Conservation (phyloP, 2,113 vertebrate genomes). For the Phoxinus phoxinus region DNA sequence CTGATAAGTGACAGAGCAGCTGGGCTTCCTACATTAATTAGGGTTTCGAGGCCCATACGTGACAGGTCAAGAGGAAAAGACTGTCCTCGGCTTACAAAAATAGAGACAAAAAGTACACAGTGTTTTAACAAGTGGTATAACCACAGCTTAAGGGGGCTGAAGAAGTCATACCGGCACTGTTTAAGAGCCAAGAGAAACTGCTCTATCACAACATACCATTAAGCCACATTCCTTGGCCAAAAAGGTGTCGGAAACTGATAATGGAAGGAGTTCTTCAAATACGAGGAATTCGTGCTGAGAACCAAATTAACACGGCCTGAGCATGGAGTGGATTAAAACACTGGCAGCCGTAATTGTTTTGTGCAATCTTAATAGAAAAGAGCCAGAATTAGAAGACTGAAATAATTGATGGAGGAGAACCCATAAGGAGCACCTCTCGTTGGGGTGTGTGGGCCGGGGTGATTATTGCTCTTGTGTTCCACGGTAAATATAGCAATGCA, state of each 20-base stretch:
- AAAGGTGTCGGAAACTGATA: slow-evolving; percentile 45
- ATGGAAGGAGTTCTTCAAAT: slow-evolving; percentile 8
- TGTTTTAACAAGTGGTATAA: slow-evolving; percentile 3
- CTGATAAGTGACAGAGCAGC: slow-evolving; percentile 15
- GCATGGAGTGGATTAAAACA: slow-evolving; percentile 24
- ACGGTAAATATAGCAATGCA: slow-evolving; percentile 13
- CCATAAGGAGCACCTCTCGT: background rate
- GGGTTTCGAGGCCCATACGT: background rate
- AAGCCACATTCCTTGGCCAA: background rate
- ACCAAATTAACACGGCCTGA: slow-evolving; percentile 29
- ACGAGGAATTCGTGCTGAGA: slow-evolving; percentile 6
- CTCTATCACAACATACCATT: slow-evolving; percentile 40
- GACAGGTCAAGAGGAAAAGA: slow-evolving; percentile 21
- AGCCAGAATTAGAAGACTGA: background rate
- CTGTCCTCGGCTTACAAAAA: background rate
- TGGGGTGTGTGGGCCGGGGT: background rate
- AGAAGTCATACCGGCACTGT: background rate
- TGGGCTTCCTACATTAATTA: slow-evolving; percentile 1
- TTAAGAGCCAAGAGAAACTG: slow-evolving; percentile 1
- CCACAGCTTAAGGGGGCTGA: background rate
- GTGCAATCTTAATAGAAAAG: background rate
- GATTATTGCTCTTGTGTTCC: slow-evolving; percentile 18
- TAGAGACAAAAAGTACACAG: slow-evolving; percentile 8
- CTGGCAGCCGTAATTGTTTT: slow-evolving; percentile 3
- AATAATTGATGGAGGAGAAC: background rate